A percentile compares a stretch with the other conserved stretches of the same genome.
phyloP scores from a whole-genome alignment of 1,140 invertebrate species.

The Zophobas atratus region DNA sequence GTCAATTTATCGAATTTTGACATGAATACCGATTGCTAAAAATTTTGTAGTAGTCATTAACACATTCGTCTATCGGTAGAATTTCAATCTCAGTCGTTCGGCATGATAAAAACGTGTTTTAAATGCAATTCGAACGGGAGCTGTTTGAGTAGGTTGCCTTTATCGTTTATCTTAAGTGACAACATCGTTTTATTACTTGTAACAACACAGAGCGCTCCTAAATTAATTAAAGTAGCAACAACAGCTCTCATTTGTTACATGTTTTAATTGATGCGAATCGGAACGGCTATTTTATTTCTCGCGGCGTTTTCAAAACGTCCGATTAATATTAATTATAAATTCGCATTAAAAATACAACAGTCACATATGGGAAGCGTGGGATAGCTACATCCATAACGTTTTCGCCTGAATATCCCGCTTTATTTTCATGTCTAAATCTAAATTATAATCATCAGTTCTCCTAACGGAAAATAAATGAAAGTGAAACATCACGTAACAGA shows the following conservation, averaged over 20 bases:
- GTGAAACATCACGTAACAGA: neutral
- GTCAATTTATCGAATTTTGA: slow-evolving; percentile 3
- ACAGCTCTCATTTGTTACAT: slow-evolving; percentile 13
- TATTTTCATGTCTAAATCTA: slow-evolving; percentile 37
- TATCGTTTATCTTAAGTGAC: slow-evolving; percentile 41
- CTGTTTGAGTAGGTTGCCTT: slow-evolving; percentile 24
- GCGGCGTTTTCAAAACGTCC: neutral
- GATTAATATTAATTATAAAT: slow-evolving; percentile 8
- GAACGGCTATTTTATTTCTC: neutral
- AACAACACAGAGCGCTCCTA: slow-evolving; percentile 14
- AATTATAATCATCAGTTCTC: slow-evolving; percentile 39
- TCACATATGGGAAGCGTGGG: neutral
- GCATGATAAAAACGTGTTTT: slow-evolving; percentile 13
- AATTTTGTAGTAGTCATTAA: neutral
- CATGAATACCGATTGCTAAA: neutral
- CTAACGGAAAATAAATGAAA: slow-evolving; percentile 28
- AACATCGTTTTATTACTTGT: slow-evolving; percentile 34
- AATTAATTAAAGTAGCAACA: slow-evolving; percentile 28
- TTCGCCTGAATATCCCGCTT: slow-evolving; percentile 21
- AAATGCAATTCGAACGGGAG: slow-evolving; percentile 10
- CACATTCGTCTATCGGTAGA: slow-evolving; percentile 3
- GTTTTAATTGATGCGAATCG: slow-evolving; percentile 26
- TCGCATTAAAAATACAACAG: neutral
- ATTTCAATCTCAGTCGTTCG: neutral
- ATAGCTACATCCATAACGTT: slow-evolving; percentile 13